Evolutionary conservation across 2,113 vertebrate genomes (phyloP).

Genomic region (Rhea pennata): DNA sequence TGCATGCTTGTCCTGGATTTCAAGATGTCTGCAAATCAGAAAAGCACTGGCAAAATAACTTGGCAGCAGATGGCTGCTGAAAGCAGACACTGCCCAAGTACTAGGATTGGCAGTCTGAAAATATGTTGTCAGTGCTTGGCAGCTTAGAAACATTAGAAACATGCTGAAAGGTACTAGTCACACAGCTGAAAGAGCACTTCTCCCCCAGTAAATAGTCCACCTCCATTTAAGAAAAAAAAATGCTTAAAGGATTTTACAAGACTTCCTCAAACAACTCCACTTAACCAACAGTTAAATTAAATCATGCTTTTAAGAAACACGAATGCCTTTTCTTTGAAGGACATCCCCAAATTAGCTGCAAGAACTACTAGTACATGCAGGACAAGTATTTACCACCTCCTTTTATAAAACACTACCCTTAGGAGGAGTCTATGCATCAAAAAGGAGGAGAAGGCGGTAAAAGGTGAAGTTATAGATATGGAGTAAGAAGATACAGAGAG

Average conservation of each 20-base stretch:
- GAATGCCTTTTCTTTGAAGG: background rate
- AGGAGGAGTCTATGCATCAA: background rate
- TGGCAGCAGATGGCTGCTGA: constrained; percentile 12
- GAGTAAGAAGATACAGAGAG: background rate
- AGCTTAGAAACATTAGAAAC: background rate
- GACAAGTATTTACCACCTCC: background rate
- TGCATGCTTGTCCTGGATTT: background rate
- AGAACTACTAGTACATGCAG: background rate
- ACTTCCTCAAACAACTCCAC: background rate
- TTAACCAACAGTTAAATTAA: background rate
- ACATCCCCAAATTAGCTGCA: background rate
- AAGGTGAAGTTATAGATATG: background rate
- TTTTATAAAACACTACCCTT: background rate
- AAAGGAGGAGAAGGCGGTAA: background rate
- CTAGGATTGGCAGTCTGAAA: background rate
- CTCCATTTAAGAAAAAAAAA: background rate
- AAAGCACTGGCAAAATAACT: background rate
- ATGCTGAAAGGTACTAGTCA: background rate
- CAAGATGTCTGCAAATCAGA: background rate
- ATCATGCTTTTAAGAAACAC: background rate
- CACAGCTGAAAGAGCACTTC: background rate
- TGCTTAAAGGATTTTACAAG: constrained; percentile 11
- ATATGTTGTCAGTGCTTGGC: background rate
- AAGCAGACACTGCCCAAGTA: constrained; percentile 9
- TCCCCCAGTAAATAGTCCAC: background rate